Conservation (phyloP, 2,888 invertebrate species). For the Pristionchus mayeri region DNA sequence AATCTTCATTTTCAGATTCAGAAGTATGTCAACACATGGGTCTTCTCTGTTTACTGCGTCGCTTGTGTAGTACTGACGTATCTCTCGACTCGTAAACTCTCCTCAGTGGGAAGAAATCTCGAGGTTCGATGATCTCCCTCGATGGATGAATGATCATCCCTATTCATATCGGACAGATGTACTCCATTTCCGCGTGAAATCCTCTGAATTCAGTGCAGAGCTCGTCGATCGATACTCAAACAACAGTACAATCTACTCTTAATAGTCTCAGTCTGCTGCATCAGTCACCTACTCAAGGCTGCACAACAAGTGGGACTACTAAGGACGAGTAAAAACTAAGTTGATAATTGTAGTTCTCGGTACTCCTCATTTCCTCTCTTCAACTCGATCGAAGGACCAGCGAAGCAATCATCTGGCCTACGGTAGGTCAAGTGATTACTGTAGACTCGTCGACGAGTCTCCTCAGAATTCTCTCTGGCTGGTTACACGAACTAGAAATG, state of each 20-base stretch:
- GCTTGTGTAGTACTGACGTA: neutral
- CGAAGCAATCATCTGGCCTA: neutral
- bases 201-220: neutral
- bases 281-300: neutral
- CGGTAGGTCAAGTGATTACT: neutral
- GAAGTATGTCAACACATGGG: neutral
- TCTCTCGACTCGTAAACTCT: neutral
- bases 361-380: neutral
- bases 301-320: neutral
- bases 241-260: neutral
- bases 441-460: too few relatives aligned
- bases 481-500: too few relatives aligned
- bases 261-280: neutral
- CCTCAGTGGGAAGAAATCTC: neutral
- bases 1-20: conserved; percentile 25
- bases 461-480: too few relatives aligned
- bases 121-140: too few relatives aligned
- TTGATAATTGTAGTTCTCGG: neutral
- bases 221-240: neutral
- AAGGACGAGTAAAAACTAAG: neutral
- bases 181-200: too few relatives aligned
- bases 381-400: neutral
- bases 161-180: too few relatives aligned
- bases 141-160: too few relatives aligned
- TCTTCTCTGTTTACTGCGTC: neutral